phyloP scores from a whole-genome alignment of 2,113 vertebrate genomes.

The Anoura caudifer region DNA sequence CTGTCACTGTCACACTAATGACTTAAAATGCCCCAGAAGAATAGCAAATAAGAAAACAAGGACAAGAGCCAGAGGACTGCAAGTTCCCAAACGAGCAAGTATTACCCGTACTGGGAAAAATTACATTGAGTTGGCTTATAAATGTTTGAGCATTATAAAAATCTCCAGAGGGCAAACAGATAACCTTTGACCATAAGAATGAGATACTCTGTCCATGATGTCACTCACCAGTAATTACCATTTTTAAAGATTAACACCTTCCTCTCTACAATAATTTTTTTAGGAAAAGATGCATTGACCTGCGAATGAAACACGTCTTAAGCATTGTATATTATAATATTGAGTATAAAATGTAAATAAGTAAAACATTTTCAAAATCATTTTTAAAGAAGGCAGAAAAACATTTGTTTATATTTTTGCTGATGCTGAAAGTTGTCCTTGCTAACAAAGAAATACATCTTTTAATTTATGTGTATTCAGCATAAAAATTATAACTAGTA shows the following conservation, averaged over 20 bases:
- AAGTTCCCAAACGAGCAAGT: slow-evolving; percentile 47
- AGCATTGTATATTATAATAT: not conserved
- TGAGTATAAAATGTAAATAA: not conserved
- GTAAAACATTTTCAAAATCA: not conserved
- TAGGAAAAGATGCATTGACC: not conserved
- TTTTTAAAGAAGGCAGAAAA: slow-evolving; percentile 1
- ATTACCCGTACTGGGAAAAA: slow-evolving; percentile 49
- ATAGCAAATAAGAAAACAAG: slow-evolving; percentile 33
- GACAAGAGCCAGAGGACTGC: not conserved
- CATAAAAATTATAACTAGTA: not conserved
- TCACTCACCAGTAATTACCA: slow-evolving; percentile 3
- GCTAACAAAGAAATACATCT: not conserved
- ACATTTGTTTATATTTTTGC: not conserved
- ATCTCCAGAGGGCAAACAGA: slow-evolving; percentile 50
- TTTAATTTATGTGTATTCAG: not conserved
- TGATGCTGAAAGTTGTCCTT: not conserved
- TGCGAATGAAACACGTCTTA: not conserved
- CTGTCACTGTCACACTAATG: slow-evolving; percentile 2
- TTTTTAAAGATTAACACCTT: slow-evolving; percentile 53
- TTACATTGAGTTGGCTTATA: slow-evolving; percentile 46
- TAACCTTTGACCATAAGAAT: slow-evolving; percentile 62
- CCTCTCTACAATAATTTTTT: slow-evolving; percentile 33
- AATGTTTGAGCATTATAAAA: slow-evolving; percentile 46
- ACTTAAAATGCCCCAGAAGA: slow-evolving; percentile 15
- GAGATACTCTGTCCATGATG: slow-evolving; percentile 17